Percentiles rank a stretch among this genome's conserved stretches.
phyloP scores from a whole-genome alignment of 2,113 vertebrate genomes.

The Sardina pilchardus region DNA sequence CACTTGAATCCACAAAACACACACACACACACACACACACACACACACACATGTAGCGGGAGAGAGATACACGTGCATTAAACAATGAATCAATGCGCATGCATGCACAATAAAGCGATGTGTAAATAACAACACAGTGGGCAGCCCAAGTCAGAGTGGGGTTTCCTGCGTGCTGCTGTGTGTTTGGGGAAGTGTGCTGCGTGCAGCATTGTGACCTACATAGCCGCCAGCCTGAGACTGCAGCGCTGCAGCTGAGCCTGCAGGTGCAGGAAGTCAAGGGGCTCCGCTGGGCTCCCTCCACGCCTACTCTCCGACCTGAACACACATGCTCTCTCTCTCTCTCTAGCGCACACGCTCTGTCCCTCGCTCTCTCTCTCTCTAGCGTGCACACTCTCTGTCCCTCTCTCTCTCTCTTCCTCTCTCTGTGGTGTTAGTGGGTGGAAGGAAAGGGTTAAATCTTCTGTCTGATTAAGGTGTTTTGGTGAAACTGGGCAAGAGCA shows the following conservation, averaged over 20 bases:
- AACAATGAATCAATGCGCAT: background rate
- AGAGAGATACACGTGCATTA: background rate
- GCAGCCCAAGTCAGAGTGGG: slow-evolving; percentile 22
- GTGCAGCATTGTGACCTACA: slow-evolving; percentile 51
- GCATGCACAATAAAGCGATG: slow-evolving; percentile 20
- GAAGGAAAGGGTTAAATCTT: background rate
- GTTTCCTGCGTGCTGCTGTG: slow-evolving; percentile 41
- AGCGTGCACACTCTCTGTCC: too few species aligned
- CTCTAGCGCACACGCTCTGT: background rate
- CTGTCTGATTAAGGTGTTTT: background rate
- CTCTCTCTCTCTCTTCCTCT: background rate
- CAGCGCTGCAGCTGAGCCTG: slow-evolving; percentile 57
- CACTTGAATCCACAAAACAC: slow-evolving; percentile 2
- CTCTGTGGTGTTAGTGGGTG: background rate
- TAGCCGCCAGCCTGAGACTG: slow-evolving; percentile 50
- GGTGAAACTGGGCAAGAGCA: background rate
- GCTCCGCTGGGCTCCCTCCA: slow-evolving; percentile 44
- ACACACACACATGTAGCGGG: background rate
- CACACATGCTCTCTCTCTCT: slow-evolving; percentile 7
- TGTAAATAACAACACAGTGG: background rate
- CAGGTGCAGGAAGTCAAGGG: slow-evolving; percentile 62
- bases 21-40: slow-evolving; percentile 32
- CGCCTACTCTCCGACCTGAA: slow-evolving; percentile 36
- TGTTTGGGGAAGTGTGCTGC: slow-evolving; percentile 46
- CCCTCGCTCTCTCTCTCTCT: too few species aligned